These are phyloP conservation scores for Hoplias malabaricus DNA, from an alignment of 2,113 vertebrate species.

Conservation along the genomic window DNA sequence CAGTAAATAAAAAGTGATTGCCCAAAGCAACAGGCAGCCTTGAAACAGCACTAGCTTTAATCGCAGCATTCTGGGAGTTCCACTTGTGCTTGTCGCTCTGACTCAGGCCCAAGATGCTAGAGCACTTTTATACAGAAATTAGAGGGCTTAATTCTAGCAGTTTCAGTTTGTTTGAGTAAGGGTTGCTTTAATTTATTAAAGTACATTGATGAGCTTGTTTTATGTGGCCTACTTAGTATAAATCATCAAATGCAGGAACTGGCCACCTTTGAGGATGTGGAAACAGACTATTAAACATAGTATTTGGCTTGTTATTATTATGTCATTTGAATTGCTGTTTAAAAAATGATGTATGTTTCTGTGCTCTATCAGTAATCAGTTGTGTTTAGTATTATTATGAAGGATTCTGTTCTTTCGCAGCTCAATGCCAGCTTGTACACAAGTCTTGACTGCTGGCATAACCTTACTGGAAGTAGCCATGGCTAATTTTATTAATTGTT, in stretches of 20 bases:
- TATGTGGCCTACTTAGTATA: constrained; percentile 13
- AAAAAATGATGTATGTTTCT: no score
- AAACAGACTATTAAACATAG: no score
- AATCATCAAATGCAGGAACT: background rate
- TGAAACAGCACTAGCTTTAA: constrained; percentile 40
- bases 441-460: no score
- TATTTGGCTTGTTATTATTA: no score
- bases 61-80: constrained; percentile 40
- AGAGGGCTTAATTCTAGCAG: constrained; percentile 28
- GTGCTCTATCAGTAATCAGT: no score
- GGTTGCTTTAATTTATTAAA: constrained; percentile 28
- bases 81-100: constrained; percentile 24
- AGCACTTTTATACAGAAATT: constrained; percentile 37
- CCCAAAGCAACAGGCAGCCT: constrained; percentile 18
- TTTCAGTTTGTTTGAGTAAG: constrained; percentile 30
- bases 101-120: constrained; percentile 13
- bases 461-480: no score
- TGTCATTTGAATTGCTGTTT: no score
- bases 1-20: constrained; percentile 51
- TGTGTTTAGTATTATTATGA: no score
- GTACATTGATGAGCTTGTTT: background rate
- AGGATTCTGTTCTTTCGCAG: no score
- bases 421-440: no score
- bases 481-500: no score
- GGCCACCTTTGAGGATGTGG: no score